Base-by-base conservation (phyloP, 2,888 invertebrate genomes). In the Machimus atricapillus region DNA sequence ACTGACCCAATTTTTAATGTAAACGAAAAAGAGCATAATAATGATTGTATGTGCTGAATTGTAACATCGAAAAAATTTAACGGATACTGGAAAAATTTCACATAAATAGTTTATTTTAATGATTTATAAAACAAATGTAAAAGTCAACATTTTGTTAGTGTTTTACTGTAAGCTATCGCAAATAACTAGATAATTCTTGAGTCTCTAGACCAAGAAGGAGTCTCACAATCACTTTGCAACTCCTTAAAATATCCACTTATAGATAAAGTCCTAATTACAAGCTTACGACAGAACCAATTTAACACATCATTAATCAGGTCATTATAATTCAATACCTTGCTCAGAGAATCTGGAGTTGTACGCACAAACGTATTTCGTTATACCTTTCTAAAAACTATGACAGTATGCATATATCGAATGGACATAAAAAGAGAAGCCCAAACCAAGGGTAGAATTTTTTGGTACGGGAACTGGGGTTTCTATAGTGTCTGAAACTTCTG, bases 301-400 rank as follows among this genome's bases (percentile, higher is more conserved):
- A n/a, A 31, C 58, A 82, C 82, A 19, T 82, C 37, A 81, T 81
- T 81, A 81, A 82, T 66, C 58, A 56, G 82, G 40, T 23, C 66
- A 82, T 82, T 82, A 34, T 58, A 82, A 82, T 58, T 82, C 37
- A 82, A 82, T 58, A 66, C 82, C 12, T 34, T 82, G 19, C 27
- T 16, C 9, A 27, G 6, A 23, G 19, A 23, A 9, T 58, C 19
- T 23, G 23, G 58, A 58, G 2, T 58, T 2, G 9, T 12, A 9
- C 1, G 12, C 12, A 66, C 1, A 66, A 27, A 66, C 66, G 1
- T 52, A n/a, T n/a, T 66, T 66, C 2, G 12, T 12, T 66, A 66
- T 4, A 66, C 12, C 66, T 27, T 12, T 66, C 23, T 52, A 66
- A 66, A 23, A 23, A 12, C 23, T 1, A 9, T 9, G 66, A 23